A percentile compares a stretch with the other conserved stretches of the same genome.
Evolutionary conservation across 2,113 vertebrate species (phyloP).

Genomic region (Columba janthina): DNA sequence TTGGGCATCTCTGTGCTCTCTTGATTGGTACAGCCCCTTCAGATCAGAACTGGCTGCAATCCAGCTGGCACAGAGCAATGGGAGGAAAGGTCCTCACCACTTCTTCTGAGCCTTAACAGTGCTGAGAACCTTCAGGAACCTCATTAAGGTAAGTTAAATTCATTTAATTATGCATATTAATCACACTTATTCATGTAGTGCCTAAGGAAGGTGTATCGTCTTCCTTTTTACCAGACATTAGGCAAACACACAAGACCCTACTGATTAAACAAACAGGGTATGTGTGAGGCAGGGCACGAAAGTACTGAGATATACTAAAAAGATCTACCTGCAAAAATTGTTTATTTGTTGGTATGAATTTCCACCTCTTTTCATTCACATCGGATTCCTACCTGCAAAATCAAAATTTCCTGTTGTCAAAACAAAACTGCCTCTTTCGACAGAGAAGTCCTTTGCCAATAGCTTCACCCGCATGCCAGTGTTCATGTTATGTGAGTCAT

Average conservation of each 20-base stretch:
- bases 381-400: neutral
- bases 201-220: neutral
- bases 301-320: neutral
- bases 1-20: neutral
- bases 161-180: neutral
- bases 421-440: neutral
- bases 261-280: neutral
- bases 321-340: neutral
- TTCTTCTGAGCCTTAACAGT: neutral
- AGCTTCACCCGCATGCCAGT: neutral
- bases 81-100: neutral
- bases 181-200: neutral
- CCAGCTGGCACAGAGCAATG: neutral
- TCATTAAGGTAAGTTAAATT: constrained; percentile 19
- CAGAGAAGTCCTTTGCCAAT: neutral
- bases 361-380: neutral
- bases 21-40: neutral
- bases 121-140: neutral
- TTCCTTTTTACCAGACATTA: neutral
- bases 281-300: neutral
- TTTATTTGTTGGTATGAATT: neutral
- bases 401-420: neutral
- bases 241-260: neutral
- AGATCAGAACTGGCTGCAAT: neutral
- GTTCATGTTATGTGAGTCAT: too few species aligned